A percentile compares a stretch with the other conserved stretches of the same genome.
Evolutionary conservation across 2,797 vertebrate species (phyloP).

Genomic region (Lacerta bilineata): DNA sequence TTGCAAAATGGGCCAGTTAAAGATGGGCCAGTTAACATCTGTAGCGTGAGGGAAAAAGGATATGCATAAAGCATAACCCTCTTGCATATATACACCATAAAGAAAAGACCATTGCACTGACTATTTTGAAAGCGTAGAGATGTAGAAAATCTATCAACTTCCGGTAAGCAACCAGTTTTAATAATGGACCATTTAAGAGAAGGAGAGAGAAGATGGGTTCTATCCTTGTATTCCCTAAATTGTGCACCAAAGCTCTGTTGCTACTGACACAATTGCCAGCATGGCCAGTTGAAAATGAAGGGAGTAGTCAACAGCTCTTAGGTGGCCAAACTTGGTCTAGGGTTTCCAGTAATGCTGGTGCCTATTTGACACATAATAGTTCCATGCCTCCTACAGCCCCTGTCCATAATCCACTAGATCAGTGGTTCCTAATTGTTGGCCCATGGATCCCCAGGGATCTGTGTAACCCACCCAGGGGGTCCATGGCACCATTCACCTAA

Average conservation of each 20-base stretch:
- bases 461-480: too few species aligned
- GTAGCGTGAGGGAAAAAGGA: not conserved
- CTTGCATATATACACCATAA: not conserved
- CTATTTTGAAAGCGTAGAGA: not conserved
- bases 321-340: not conserved
- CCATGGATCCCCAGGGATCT: too few species aligned
- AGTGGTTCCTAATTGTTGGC: too few species aligned
- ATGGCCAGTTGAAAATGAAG: not conserved
- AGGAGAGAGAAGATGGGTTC: too few species aligned
- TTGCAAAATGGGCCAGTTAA: conserved; percentile 42
- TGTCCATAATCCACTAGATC: not conserved
- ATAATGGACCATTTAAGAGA: not conserved
- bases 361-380: not conserved
- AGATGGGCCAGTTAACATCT: not conserved
- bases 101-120: not conserved
- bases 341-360: not conserved
- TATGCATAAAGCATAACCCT: not conserved
- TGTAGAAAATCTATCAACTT: not conserved
- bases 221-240: not conserved
- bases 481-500: too few species aligned
- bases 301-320: not conserved
- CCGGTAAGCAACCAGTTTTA: not conserved
- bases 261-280: not conserved
- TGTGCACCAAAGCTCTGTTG: too few species aligned
- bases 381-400: not conserved